A percentile compares a stretch with the other conserved stretches of the same genome.
Evolutionary conservation across 2,797 vertebrate species (phyloP).

Genomic region (Lithobates pipiens): DNA sequence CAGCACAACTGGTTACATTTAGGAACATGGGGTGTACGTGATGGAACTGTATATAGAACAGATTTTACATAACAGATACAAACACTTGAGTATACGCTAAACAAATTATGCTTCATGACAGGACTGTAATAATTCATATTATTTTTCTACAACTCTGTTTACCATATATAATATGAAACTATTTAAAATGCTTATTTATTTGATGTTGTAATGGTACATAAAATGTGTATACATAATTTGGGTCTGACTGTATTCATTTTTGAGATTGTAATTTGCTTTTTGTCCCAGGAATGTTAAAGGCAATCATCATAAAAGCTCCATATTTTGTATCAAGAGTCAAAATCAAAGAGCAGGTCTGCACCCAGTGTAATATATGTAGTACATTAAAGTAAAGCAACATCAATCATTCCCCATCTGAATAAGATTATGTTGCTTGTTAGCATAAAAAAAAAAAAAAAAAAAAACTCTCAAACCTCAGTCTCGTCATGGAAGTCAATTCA

Average conservation of each 20-base stretch:
- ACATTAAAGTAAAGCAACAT: constrained; percentile 25
- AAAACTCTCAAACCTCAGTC: constrained; percentile 63
- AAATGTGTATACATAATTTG: background rate
- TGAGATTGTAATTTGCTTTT: background rate
- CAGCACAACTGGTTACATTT: background rate
- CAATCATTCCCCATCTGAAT: constrained; percentile 60
- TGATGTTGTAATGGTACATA: background rate
- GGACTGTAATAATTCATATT: background rate
- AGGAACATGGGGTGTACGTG: background rate
- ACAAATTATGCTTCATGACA: background rate
- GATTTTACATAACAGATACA: background rate
- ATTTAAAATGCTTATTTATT: background rate
- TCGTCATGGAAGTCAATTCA: constrained; percentile 70
- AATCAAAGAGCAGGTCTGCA: background rate
- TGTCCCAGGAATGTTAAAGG: constrained; percentile 20
- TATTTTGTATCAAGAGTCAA: constrained; percentile 26
- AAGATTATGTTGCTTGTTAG: constrained; percentile 63
- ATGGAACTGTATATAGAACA: background rate
- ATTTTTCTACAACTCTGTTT: background rate
- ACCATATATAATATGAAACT: background rate
- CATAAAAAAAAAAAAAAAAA: constrained; percentile 55
- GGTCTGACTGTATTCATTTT: background rate
- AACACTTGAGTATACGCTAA: background rate
- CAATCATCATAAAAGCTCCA: constrained; percentile 47
- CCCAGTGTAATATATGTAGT: constrained; percentile 43